A percentile compares a stretch with the other conserved stretches of the same genome.
Evolutionary conservation across 2,888 invertebrate genomes (phyloP).

Genomic region (Tetragnatha montana): DNA sequence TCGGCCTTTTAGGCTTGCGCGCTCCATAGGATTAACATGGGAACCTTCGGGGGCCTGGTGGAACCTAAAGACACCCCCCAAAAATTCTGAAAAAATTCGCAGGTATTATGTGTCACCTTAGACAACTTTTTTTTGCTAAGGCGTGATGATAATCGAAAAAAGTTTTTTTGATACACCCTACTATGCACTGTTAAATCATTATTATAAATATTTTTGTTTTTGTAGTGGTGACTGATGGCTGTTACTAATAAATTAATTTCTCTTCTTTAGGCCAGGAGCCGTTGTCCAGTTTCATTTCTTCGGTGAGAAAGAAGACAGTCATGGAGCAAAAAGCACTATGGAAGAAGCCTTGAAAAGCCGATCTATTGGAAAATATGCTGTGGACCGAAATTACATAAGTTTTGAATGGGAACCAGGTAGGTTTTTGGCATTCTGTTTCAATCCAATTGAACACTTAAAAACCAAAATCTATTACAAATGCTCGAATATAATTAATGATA

Average conservation of each 20-base stretch:
- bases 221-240: no score
- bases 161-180: no score
- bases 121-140: no score
- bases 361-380: constrained; percentile 67
- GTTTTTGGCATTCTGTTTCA: not conserved
- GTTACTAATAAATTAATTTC: not conserved
- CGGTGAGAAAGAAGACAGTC: constrained; percentile 70
- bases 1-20: no score
- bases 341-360: constrained; percentile 65
- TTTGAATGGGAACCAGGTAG: constrained; percentile 72
- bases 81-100: no score
- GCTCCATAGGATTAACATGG: no score
- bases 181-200: no score
- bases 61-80: no score
- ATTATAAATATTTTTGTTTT: no score
- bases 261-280: constrained; percentile 63
- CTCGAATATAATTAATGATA: not conserved
- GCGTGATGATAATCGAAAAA: no score
- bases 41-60: no score
- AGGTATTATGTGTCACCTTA: no score
- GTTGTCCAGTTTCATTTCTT: constrained; percentile 72
- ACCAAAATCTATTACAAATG: not conserved
- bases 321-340: constrained; percentile 62
- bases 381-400: constrained; percentile 70
- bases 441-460: not conserved